Evolutionary conservation across 2,888 invertebrate genomes (phyloP).

Genomic region (Tetanocera ferruginea): DNA sequence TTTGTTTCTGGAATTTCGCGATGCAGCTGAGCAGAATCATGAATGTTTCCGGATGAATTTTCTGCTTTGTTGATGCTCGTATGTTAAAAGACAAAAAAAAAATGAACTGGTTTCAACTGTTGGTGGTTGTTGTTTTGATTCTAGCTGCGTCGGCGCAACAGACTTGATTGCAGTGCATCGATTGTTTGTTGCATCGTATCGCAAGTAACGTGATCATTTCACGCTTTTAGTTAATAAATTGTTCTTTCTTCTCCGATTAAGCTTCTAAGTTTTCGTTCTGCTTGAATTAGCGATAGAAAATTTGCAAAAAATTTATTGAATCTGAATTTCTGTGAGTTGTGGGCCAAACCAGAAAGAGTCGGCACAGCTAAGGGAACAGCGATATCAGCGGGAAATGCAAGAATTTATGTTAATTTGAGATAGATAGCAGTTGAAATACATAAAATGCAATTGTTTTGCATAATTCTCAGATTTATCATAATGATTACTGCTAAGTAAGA

Average conservation of each 20-base stretch:
- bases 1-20: conserved; percentile 16
- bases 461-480: no score
- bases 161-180: conserved; percentile 20
- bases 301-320: conserved; percentile 32
- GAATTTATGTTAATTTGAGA: conserved; percentile 28
- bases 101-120: conserved; percentile 24
- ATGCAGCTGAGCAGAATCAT: conserved; percentile 11
- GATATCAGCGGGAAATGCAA: not conserved
- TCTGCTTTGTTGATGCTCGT: not conserved
- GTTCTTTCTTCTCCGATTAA: conserved; percentile 4
- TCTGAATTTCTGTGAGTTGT: conserved; percentile 4
- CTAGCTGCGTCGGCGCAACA: not conserved
- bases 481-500: no score
- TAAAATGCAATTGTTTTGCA: no score
- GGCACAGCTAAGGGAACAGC: not conserved
- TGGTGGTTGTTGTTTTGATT: not conserved
- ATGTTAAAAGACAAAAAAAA: not conserved
- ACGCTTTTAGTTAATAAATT: conserved; percentile 36
- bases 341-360: not conserved
- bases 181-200: conserved; percentile 20
- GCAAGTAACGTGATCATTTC: conserved; percentile 38
- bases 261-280: conserved; percentile 29
- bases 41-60: conserved; percentile 29
- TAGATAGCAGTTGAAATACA: not conserved
- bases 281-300: conserved; percentile 26